Evolutionary conservation across 2,888 invertebrate genomes (phyloP).

Genomic region (Megalurothrips usitatus): DNA sequence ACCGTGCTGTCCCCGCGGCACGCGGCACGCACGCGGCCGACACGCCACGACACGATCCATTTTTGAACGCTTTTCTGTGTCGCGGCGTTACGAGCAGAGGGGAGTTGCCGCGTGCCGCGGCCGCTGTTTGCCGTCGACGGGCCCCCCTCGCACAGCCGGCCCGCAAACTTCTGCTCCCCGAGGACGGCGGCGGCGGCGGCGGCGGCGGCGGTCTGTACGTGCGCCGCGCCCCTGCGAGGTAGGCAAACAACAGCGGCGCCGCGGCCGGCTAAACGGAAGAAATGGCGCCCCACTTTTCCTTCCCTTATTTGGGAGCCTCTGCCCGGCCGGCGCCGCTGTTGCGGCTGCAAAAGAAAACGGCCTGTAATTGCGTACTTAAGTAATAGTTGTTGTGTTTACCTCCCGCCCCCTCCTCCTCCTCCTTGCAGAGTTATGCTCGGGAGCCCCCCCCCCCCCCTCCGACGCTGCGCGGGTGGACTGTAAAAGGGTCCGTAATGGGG

Average conservation of each 20-base stretch:
- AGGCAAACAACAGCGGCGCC: neutral
- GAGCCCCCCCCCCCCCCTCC: neutral
- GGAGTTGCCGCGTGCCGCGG: no score
- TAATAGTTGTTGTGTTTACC: conserved; percentile 12
- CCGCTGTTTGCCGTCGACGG: no score
- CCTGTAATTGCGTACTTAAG: conserved; percentile 12
- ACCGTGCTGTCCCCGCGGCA: neutral
- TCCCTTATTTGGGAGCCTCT: no score
- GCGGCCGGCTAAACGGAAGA: neutral
- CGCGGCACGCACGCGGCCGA: no score
- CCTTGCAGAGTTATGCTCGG: neutral
- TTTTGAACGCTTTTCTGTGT: no score
- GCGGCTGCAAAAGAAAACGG: neutral
- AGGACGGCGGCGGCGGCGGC: neutral
- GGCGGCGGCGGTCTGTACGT: no score
- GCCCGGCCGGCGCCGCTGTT: no score
- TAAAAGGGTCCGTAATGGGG: neutral
- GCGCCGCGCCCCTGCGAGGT: neutral
- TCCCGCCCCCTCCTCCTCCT: neutral
- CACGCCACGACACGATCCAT: neutral
- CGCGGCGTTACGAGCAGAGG: neutral
- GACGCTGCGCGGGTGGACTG: neutral
- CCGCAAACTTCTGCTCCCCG: neutral
- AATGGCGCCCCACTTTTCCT: neutral
- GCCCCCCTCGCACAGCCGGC: neutral